Evolutionary conservation across 2,888 invertebrate species (phyloP).

Genomic region (Antitype chi): DNA sequence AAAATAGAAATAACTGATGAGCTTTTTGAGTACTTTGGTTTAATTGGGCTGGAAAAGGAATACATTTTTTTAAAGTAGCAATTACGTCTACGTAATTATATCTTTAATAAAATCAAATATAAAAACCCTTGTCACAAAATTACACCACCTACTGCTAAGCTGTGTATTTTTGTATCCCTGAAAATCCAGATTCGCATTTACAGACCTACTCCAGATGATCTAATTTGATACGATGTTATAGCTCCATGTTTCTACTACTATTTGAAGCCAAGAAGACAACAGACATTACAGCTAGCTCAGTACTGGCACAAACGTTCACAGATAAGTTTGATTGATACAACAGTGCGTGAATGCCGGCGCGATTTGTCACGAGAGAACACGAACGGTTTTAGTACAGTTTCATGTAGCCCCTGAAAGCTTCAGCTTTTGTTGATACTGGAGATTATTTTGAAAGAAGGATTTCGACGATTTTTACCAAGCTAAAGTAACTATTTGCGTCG

Average conservation of each 20-base stretch:
- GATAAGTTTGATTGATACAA: conserved; percentile 58
- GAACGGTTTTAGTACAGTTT: conserved; percentile 53
- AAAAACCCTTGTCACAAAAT: background rate
- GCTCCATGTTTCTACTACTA: background rate
- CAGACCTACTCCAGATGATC: background rate
- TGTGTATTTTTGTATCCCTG: background rate
- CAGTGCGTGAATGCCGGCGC: conserved; percentile 53
- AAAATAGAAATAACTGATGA: background rate
- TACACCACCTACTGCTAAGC: background rate
- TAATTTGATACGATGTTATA: background rate
- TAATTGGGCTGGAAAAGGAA: background rate
- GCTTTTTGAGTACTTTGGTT: background rate
- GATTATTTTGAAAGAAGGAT: conserved; percentile 25
- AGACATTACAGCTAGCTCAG: conserved; percentile 24
- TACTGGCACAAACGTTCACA: conserved; percentile 23
- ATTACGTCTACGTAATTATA: background rate
- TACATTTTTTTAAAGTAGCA: too few relatives aligned
- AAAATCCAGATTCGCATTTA: background rate
- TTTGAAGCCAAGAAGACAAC: conserved; percentile 15
- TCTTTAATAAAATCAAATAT: background rate
- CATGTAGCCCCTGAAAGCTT: conserved; percentile 50
- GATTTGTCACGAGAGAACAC: conserved; percentile 54
- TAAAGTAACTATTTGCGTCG: background rate
- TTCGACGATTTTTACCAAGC: background rate
- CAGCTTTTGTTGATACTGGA: conserved; percentile 21